Percentiles rank a stretch among this genome's conserved stretches.
Evolutionary conservation across 2,797 vertebrate genomes (phyloP).

Genomic region (Microchirus variegatus): DNA sequence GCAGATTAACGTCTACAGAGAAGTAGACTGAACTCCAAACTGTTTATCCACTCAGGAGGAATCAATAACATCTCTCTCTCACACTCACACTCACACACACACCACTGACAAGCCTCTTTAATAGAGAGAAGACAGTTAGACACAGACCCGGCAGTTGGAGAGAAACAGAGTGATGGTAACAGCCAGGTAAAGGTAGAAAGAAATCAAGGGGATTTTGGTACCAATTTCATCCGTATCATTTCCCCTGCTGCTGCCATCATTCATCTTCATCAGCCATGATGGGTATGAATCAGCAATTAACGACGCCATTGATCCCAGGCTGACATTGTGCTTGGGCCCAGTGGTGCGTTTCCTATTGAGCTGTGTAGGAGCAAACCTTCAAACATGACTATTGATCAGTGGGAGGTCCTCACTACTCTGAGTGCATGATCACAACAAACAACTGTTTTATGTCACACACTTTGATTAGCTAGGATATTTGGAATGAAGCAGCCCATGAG

Average conservation of each 20-base stretch:
- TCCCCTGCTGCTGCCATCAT: constrained; percentile 5
- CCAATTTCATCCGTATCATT: background rate
- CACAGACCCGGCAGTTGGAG: background rate
- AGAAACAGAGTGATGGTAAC: background rate
- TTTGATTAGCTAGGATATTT: constrained; percentile 34
- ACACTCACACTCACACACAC: background rate
- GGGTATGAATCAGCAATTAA: constrained; percentile 39
- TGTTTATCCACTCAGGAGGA: too few relatives aligned
- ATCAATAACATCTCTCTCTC: too few relatives aligned
- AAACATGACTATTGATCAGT: constrained; percentile 42
- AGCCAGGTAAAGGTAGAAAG: constrained; percentile 9
- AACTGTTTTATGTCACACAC: constrained; percentile 13
- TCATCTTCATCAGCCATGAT: constrained; percentile 32
- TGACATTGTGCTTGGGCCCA: constrained; percentile 1
- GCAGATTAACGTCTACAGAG: too few relatives aligned
- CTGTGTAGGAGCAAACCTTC: constrained; percentile 31
- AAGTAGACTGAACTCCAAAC: too few relatives aligned
- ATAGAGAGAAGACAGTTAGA: constrained; percentile 28
- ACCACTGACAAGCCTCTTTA: constrained; percentile 2
- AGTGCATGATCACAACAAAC: constrained; percentile 5
- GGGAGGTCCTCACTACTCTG: constrained; percentile 7
- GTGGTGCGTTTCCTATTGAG: constrained; percentile 14
- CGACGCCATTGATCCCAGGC: constrained; percentile 21
- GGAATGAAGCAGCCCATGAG: constrained; percentile 12
- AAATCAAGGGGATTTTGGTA: constrained; percentile 9